Evolutionary conservation across 2,888 invertebrate species (phyloP), one percentile per base, ranked within the genome.

Genomic region (Leptopilina drosophilae): DNA sequence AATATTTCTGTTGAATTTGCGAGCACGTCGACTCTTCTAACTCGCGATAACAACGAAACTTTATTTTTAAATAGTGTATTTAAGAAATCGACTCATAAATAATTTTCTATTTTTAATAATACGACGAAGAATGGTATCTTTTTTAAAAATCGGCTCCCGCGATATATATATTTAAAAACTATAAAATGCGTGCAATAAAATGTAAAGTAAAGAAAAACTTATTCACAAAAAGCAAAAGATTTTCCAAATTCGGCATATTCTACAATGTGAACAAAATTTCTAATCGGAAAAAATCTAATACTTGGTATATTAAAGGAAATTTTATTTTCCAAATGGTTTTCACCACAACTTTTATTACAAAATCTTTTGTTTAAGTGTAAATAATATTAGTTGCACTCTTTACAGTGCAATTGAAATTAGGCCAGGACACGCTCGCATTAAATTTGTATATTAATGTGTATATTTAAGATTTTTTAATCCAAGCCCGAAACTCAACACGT

Each of bases 371-470:
- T 56, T 73, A n/a, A n/a, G 66, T 73, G n/a, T 12, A 73, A 56
- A 69, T 49, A 49, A 33, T 6, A 33, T 33, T 33, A 56, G 53
- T 69, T 14, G 73, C 56, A n/a, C 33, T 53, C 53, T 33, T 62
- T 62, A 9, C 46, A n/a, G 40, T 56, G 56, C 56, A 56, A 73
- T 53, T 33, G 14, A 73, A 73, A 73, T 73, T 73, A 8, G 56
- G 40, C 53, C n/a, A 56, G 56, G n/a, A 56, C 73, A 15, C 56
- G 15, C 73, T 73, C 40, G 56, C 73, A 73, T 73, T 56, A 33
- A 73, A 73, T 73, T 73, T 73, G 73, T 73, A 73, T 56, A 73
- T 73, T 73, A 73, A 73, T 73, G 56, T 73, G 56, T 73, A 73
- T 73, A 73, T 73, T 73, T 73, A 73, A 73, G 73, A 56, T 26